Evolutionary conservation across 1,140 invertebrate species (phyloP).

Genomic region (Camponotus vicinus): DNA sequence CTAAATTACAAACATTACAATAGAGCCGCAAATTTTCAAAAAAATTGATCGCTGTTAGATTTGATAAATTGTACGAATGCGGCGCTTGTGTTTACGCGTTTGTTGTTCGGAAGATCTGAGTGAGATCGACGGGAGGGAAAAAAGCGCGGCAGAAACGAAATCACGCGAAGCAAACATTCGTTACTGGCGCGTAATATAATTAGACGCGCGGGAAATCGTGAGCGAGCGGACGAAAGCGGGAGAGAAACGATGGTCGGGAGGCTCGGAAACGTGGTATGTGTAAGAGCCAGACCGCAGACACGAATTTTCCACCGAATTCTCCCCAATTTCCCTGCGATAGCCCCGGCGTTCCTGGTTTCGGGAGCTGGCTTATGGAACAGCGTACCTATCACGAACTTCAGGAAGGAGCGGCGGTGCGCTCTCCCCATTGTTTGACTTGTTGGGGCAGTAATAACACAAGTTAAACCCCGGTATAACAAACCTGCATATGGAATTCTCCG

Average conservation of each 20-base stretch:
- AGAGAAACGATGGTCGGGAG: slow-evolving; percentile 50
- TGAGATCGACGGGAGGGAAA: slow-evolving; percentile 26
- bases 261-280: slow-evolving; percentile 56
- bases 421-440: slow-evolving; percentile 70
- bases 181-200: slow-evolving; percentile 64
- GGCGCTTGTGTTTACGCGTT: slow-evolving; percentile 25
- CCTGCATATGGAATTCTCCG: slow-evolving; percentile 63
- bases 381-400: slow-evolving; percentile 72
- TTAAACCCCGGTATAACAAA: slow-evolving; percentile 72
- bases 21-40: not conserved
- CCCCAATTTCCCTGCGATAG: slow-evolving; percentile 65
- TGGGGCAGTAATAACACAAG: slow-evolving; percentile 69
- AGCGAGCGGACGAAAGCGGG: slow-evolving; percentile 22
- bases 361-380: slow-evolving; percentile 77
- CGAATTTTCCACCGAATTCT: slow-evolving; percentile 70
- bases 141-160: slow-evolving; percentile 43
- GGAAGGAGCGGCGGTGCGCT: slow-evolving; percentile 55
- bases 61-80: slow-evolving; percentile 17
- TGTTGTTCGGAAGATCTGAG: slow-evolving; percentile 43
- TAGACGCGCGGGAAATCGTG: slow-evolving; percentile 60
- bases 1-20: not conserved
- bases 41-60: slow-evolving; percentile 32
- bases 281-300: slow-evolving; percentile 57
- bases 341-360: slow-evolving; percentile 56
- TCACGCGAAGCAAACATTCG: slow-evolving; percentile 63